Evolutionary conservation across 2,888 invertebrate genomes (phyloP), one percentile per base, ranked within the genome.

Genomic region (Drosophila glabriapex): DNA sequence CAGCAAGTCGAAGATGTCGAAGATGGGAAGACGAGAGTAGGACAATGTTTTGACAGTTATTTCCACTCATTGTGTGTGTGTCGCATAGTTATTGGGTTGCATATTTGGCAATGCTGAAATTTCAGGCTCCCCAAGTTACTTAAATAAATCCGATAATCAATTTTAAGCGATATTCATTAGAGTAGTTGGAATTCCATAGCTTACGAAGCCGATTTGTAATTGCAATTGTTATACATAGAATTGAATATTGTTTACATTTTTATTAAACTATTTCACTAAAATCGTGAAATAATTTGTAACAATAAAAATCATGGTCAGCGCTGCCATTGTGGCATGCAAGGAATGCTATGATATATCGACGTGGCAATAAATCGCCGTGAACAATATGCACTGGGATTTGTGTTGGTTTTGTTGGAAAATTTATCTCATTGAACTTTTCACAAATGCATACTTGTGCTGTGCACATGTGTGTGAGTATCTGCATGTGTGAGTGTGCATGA

Each of bases 1-100:
- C 85, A 82, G 67, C 82, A 80, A 80, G 76, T 76, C 65, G 68
- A 73, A 76, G 80, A 68, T 70, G 69, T n/a, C n/a, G n/a, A n/a
- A n/a, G 16, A 14, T 14, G 35, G 12, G 7, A 31, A 25, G 59
- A 33, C 54, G 60, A 67, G 12, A 43, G 16, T 16, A 9, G 16
- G 7, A 7, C 46, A 46, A 7, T 7, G 4, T 50, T 64, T 49
- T 14, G 64, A 19, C 68, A 67, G 49, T 43, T 39, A 41, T 61
- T 75, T 52, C 7, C 29, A 33, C 46, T 63, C 22, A 46, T 39
- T 46, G 28, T 41, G 37, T 28, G 35, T 22, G 22, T 52, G 37
- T 46, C 56, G 12, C 4, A 28, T 22, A 10, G 31, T 19, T 29
- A 14, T 19, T 12, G 31, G n/a, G 9, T 50, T 43, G 60, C 49